These are phyloP conservation scores for Girardinichthys multiradiatus DNA, from an alignment of 2,113 vertebrate species.

Conservation along the genomic window DNA sequence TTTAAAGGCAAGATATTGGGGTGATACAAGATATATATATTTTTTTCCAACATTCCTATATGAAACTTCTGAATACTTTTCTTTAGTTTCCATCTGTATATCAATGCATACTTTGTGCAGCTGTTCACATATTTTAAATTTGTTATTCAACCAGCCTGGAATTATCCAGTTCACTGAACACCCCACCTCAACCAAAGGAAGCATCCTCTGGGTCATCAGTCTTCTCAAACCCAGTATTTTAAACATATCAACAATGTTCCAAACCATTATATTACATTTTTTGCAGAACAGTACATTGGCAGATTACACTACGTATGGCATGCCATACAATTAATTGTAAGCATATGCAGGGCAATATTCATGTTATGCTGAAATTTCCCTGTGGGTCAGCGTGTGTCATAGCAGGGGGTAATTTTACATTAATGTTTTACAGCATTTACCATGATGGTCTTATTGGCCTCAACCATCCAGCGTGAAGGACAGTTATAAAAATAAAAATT, in stretches of 20 bases:
- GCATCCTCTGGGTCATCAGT: conserved; percentile 17
- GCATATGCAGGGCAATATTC: conserved; percentile 43
- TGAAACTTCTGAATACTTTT: too few relatives aligned
- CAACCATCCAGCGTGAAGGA: conserved; percentile 57
- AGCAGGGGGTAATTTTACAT: conserved; percentile 53
- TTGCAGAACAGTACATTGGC: conserved; percentile 19
- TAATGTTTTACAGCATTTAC: conserved; percentile 59
- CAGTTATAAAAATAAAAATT: conserved; percentile 16
- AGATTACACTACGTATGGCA: conserved; percentile 39
- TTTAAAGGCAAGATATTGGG: too few relatives aligned
- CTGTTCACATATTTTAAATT: background rate
- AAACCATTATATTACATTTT: conserved; percentile 45
- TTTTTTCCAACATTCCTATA: too few relatives aligned
- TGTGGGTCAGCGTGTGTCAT: conserved; percentile 26
- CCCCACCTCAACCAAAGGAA: background rate
- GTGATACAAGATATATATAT: too few relatives aligned
- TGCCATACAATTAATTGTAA: conserved; percentile 56
- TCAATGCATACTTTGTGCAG: background rate
- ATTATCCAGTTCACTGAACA: background rate
- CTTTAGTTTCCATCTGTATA: too few relatives aligned
- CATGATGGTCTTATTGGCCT: conserved; percentile 36
- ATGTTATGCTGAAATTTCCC: conserved; percentile 43
- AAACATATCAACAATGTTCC: conserved; percentile 52
- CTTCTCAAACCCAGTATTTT: background rate
- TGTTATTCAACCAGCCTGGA: background rate